Percentiles rank a stretch among this genome's conserved stretches.
These are phyloP conservation scores for Fistularia commersonii DNA, from an alignment of 2,797 vertebrate genomes.

Conservation along the genomic window DNA sequence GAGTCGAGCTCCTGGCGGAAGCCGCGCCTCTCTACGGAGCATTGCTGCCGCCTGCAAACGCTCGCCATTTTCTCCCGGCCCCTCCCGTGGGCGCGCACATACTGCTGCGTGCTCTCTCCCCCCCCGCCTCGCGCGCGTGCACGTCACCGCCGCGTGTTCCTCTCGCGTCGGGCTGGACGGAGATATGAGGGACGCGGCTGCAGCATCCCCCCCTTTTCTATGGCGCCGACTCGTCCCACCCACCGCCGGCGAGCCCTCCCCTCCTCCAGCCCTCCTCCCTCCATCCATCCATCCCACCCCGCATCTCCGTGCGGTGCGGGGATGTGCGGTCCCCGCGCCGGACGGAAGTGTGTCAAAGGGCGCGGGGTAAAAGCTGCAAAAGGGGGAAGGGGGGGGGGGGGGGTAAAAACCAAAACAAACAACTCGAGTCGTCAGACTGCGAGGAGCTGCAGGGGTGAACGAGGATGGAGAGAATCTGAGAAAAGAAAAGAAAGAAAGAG, in stretches of 20 bases:
- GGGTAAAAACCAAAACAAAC: conserved; percentile 40
- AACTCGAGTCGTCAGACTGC: too few species aligned
- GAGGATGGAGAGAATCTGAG: too few species aligned
- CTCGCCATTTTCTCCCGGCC: conserved; percentile 90
- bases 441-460: too few species aligned
- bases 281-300: conserved; percentile 28
- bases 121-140: too few species aligned
- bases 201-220: conserved; percentile 74
- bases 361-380: too few species aligned
- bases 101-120: conserved; percentile 74
- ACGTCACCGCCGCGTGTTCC: conserved; percentile 71
- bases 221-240: conserved; percentile 61
- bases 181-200: conserved; percentile 65
- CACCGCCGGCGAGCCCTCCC: conserved; percentile 36
- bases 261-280: background rate
- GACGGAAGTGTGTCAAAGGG: conserved; percentile 52
- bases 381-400: conserved; percentile 8
- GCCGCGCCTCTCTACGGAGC: conserved; percentile 85
- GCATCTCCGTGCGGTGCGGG: conserved; percentile 52
- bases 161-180: conserved; percentile 69
- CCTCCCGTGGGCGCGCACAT: conserved; percentile 79
- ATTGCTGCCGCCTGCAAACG: conserved; percentile 85
- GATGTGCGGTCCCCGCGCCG: conserved; percentile 43
- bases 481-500: too few species aligned
- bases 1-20: conserved; percentile 87